Base-by-base conservation (phyloP, 1,140 invertebrate species). In the Orchesella cincta region DNA sequence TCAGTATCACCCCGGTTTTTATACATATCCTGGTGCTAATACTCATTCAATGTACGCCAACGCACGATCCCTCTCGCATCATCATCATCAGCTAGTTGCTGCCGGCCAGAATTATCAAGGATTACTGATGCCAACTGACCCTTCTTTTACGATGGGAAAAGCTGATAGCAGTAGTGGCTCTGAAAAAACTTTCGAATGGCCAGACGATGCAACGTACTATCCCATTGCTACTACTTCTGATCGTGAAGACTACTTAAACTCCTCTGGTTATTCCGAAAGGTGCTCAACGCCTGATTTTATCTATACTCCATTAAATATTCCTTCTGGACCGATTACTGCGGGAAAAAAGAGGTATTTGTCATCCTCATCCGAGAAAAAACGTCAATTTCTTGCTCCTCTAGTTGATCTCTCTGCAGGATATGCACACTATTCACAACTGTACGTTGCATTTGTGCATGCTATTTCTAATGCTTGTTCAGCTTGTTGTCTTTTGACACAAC, bases 121-220 rank as follows among this genome's bases (percentile, higher is more conserved):
- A 18, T 33, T 67, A 67, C 62, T 67, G 62, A 67, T 67, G 23
- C 62, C 62, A 67, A 29, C 62, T 3, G 62, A 67, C 31, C 33
- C 62, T 31, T 67, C 62, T 2, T 67, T 18, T 67, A 14, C 62
- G 5, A 12, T 67, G 62, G 62, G 62, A 33, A 67, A 67, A 67
- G 62, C 62, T 67, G 62, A 67, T 67, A 67, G 62, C 62, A 67
- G 62, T 67, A 67, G 31, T 67, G n/a, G 31, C 23, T 31, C 62
- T 2, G 62, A 67, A 2, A 67, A 67, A 33, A 67, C 62, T 1
- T 67, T 67, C 8, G 62, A 67, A 31, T 67, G 62, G 62, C 12
- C 31, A 1, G 62, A 67, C 14, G 62, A 67, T 67, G 62, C 26
- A 31, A 67, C 62, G n/a, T 67, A 3, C 26, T 67, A 67, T 5